phyloP scores from a whole-genome alignment of 2,888 invertebrate species.

The Ophion obscuratus region DNA sequence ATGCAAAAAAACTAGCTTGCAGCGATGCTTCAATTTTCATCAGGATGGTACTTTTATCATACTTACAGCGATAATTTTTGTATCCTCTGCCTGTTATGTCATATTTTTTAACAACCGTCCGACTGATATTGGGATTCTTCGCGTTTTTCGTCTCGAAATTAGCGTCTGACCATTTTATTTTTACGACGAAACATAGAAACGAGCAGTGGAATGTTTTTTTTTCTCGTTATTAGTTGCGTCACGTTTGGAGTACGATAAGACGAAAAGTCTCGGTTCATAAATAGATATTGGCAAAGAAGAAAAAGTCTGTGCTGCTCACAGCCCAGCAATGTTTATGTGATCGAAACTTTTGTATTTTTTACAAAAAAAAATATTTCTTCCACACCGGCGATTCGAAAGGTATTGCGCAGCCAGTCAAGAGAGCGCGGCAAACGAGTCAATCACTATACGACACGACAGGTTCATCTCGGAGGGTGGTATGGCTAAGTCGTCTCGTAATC shows the following conservation, averaged over 20 bases:
- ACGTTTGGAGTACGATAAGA: background rate
- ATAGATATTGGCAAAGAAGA: background rate
- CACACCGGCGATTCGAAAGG: background rate
- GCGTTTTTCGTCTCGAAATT: no score
- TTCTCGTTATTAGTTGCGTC: background rate
- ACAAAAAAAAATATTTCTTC: constrained; percentile 30
- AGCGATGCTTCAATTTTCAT: background rate
- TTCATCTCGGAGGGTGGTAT: constrained; percentile 4
- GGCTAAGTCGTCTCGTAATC: constrained; percentile 54
- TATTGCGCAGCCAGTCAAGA: constrained; percentile 20
- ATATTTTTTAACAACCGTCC: no score
- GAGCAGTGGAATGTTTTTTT: background rate
- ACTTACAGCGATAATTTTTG: no score
- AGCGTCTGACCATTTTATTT: background rate
- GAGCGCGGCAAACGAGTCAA: background rate
- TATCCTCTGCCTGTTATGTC: no score
- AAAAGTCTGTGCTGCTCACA: background rate
- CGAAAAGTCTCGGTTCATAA: background rate
- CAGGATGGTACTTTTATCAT: no score
- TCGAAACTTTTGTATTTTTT: background rate
- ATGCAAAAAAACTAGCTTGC: constrained; percentile 4
- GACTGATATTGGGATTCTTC: no score
- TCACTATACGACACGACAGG: background rate
- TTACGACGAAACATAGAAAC: background rate
- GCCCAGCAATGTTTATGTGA: background rate